Percentiles rank a stretch among this genome's conserved stretches.
Conservation (phyloP, 2,888 invertebrate species). For the Caenorhabditis uteleia region DNA sequence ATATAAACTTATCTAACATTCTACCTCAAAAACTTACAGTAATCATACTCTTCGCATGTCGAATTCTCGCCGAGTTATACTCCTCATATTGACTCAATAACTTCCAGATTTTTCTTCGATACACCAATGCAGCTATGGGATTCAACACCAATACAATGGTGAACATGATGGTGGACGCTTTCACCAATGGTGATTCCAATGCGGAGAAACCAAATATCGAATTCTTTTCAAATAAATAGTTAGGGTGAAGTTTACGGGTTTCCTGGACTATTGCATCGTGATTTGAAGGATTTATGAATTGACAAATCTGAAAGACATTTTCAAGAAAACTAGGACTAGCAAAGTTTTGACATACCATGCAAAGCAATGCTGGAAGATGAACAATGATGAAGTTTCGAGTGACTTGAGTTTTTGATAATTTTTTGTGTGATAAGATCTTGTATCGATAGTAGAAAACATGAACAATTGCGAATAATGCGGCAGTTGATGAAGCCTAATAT, state of each 20-base stretch:
- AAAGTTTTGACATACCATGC: slow-evolving; percentile 1
- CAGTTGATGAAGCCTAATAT: slow-evolving; percentile 31
- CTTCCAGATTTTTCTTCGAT: slow-evolving; percentile 27
- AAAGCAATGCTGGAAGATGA: slow-evolving; percentile 23
- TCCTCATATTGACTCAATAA: slow-evolving; percentile 25
- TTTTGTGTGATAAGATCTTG: slow-evolving; percentile 27
- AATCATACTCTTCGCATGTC: slow-evolving; percentile 33
- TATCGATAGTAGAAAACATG: slow-evolving; percentile 36
- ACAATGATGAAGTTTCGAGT: slow-evolving; percentile 23
- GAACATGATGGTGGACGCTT: slow-evolving; percentile 26
- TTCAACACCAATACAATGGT: slow-evolving; percentile 18
- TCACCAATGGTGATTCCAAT: slow-evolving; percentile 13
- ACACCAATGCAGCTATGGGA: slow-evolving; percentile 22
- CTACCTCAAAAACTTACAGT: not conserved
- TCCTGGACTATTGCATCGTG: slow-evolving; percentile 19
- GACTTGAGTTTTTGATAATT: slow-evolving; percentile 11
- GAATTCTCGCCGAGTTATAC: slow-evolving; percentile 23
- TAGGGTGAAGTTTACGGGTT: slow-evolving; percentile 10
- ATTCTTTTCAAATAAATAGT: slow-evolving; percentile 6
- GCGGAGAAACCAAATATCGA: slow-evolving; percentile 27
- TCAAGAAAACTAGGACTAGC: not conserved
- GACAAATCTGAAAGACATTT: slow-evolving; percentile 13
- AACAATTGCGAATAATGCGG: slow-evolving; percentile 26
- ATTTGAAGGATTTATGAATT: slow-evolving; percentile 31
- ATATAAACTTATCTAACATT: not conserved